A percentile compares a stretch with the other conserved stretches of the same genome.
Conservation (phyloP, 2,113 vertebrate species). For the Cavia aperea region DNA sequence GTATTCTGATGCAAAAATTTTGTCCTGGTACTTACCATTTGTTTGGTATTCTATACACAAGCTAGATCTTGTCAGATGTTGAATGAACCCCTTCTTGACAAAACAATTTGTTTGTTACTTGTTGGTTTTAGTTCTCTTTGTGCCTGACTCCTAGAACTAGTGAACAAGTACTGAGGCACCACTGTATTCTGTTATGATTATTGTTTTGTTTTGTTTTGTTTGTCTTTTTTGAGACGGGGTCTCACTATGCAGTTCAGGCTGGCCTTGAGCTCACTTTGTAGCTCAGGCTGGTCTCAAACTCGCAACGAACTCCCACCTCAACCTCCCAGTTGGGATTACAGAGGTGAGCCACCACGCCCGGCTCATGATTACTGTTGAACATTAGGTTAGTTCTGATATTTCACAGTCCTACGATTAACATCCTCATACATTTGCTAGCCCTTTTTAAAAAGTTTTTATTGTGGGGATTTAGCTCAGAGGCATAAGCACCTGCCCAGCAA, state of each 20-base stretch:
- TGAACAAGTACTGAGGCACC: background rate
- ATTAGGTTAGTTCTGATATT: background rate
- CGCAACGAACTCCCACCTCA: no score
- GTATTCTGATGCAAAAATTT: background rate
- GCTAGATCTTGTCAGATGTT: background rate
- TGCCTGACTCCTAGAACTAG: background rate
- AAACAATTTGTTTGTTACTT: background rate
- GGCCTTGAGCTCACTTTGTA: no score
- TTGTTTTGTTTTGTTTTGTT: no score
- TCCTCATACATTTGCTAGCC: background rate
- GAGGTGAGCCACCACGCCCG: no score
- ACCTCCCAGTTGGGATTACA: no score
- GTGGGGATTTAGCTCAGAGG: no score
- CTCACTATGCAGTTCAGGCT: no score
- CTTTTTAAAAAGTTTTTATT: background rate
- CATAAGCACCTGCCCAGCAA: no score
- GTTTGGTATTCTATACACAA: background rate
- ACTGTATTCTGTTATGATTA: background rate
- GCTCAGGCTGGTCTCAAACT: no score
- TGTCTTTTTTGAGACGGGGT: no score
- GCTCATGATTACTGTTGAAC: fast-evolving
- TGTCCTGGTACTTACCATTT: background rate
- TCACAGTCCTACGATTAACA: fast-evolving
- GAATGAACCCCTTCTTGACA: background rate
- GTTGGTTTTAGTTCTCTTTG: background rate